A percentile compares a stretch with the other conserved stretches of the same genome.
phyloP scores from a whole-genome alignment of 1,140 invertebrate species.

The Papilio polytes region DNA sequence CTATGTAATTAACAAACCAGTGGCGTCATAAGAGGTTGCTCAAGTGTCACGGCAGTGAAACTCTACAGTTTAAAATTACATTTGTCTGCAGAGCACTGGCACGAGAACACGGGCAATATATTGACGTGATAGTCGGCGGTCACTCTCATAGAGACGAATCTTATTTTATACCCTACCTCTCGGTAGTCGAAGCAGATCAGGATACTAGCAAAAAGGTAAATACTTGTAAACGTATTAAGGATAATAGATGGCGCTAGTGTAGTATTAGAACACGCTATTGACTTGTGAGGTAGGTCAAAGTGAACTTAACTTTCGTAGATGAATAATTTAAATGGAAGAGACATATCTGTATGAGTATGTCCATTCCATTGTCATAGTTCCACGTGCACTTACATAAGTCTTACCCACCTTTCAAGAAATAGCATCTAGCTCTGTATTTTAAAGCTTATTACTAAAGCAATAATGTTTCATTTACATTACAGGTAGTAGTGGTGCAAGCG shows the following conservation, averaged over 20 bases:
- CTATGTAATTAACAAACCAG: no score
- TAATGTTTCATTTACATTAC: constrained; percentile 43
- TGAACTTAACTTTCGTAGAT: no score
- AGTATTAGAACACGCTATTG: background rate
- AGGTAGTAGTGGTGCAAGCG: constrained; percentile 88
- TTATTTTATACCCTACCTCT: constrained; percentile 85
- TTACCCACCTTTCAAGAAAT: background rate
- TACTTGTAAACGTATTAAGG: constrained; percentile 35
- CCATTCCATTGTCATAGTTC: no score
- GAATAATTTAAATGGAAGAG: no score
- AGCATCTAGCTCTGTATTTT: background rate
- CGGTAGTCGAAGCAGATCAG: constrained; percentile 67
- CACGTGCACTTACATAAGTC: no score
- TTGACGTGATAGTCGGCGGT: constrained; percentile 92
- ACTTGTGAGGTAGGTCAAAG: background rate
- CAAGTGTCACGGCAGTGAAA: no score
- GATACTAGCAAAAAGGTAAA: constrained; percentile 81
- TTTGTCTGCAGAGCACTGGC: constrained; percentile 85
- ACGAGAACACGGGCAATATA: constrained; percentile 83
- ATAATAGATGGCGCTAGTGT: background rate
- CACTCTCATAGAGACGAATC: constrained; percentile 89
- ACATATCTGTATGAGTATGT: no score
- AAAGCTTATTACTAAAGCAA: background rate
- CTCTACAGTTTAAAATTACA: background rate
- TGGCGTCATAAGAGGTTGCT: no score